phyloP scores from a whole-genome alignment of 2,888 invertebrate species.

The Lottia scabra region DNA sequence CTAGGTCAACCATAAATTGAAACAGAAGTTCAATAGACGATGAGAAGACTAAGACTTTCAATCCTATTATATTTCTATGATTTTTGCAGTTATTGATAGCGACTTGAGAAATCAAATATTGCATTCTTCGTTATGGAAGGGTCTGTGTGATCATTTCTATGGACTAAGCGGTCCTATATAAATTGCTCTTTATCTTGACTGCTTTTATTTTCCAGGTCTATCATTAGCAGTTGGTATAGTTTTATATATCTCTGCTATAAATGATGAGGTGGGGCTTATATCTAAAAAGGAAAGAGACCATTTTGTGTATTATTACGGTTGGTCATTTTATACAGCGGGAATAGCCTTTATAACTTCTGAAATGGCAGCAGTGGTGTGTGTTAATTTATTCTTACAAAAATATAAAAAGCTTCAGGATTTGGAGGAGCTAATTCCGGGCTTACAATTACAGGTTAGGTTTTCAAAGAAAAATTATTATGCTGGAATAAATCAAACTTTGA shows the following conservation, averaged over 20 bases:
- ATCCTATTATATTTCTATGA: no score
- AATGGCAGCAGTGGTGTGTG: conserved; percentile 59
- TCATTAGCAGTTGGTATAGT: conserved; percentile 60
- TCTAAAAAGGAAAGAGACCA: conserved; percentile 42
- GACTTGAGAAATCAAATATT: no score
- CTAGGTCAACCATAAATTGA: no score
- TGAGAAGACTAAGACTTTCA: no score
- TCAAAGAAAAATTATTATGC: not conserved
- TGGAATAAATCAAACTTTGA: not conserved
- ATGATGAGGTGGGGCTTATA: conserved; percentile 61
- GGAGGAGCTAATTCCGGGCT: conserved; percentile 55
- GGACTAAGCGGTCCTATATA: not conserved
- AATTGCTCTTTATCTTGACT: not conserved
- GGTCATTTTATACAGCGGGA: conserved; percentile 65
- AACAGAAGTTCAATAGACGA: no score
- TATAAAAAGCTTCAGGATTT: conserved; percentile 53
- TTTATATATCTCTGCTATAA: conserved; percentile 63
- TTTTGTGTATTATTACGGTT: conserved; percentile 60
- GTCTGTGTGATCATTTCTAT: not conserved
- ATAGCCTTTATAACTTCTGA: conserved; percentile 60
- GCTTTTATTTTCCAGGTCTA: conserved; percentile 46
- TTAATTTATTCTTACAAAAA: conserved; percentile 59
- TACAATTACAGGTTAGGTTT: conserved; percentile 16
- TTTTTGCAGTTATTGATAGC: no score
- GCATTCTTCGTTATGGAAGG: not conserved